Percentiles rank a stretch among this genome's conserved stretches.
Conservation (phyloP, 2,113 vertebrate genomes). For the Oreochromis niloticus region DNA sequence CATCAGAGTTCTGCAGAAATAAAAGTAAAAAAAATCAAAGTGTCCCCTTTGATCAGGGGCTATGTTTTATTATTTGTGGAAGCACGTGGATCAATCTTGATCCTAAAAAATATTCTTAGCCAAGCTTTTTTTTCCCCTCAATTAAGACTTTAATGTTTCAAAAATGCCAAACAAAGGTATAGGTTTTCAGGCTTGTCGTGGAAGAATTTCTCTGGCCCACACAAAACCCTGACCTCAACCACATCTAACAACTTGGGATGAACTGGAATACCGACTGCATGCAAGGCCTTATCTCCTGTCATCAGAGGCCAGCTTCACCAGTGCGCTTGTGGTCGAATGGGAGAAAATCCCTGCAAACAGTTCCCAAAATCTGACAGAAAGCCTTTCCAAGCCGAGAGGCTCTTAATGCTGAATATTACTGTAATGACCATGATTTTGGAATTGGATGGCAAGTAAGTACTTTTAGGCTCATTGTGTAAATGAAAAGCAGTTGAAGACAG, state of each 20-base stretch:
- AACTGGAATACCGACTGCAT: not conserved
- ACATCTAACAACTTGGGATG: not conserved
- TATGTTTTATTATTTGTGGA: not conserved
- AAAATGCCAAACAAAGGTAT: not conserved
- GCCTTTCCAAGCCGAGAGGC: not conserved
- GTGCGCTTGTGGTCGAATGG: not conserved
- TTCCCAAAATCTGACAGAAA: not conserved
- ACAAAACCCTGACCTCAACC: not conserved
- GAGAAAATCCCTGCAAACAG: not conserved
- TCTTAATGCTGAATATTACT: not conserved
- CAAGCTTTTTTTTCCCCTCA: accelerated
- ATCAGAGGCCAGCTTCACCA: not conserved
- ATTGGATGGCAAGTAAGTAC: not conserved
- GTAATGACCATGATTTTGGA: not conserved
- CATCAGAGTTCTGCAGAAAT: not conserved
- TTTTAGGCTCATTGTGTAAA: not conserved
- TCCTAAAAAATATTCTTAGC: not conserved
- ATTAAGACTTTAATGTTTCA: not conserved
- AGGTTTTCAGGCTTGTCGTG: not conserved
- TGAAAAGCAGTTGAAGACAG: not conserved
- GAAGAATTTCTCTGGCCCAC: not conserved
- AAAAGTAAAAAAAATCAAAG: not conserved
- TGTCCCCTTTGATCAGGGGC: not conserved
- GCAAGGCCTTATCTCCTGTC: not conserved
- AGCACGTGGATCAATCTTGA: not conserved